These are phyloP conservation scores for Pimpla rufipes DNA, from an alignment of 2,888 invertebrate species.

Conservation along the genomic window DNA sequence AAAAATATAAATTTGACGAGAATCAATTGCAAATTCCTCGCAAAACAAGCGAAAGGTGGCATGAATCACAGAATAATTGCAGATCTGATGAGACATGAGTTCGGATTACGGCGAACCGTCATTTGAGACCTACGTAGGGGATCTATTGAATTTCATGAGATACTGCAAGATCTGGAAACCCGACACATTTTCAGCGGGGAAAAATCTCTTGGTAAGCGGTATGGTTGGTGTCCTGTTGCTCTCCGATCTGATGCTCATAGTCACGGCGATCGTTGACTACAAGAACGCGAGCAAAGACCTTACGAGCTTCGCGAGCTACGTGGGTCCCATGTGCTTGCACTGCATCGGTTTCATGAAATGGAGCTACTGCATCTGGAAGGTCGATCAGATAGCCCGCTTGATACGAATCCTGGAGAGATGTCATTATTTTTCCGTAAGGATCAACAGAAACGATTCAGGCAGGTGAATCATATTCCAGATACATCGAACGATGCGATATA, in stretches of 20 bases:
- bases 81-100: slow-evolving; percentile 51
- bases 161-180: slow-evolving; percentile 71
- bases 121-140: slow-evolving; percentile 63
- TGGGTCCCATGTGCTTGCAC: slow-evolving; percentile 71
- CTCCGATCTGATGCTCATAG: slow-evolving; percentile 61
- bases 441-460: slow-evolving; percentile 66
- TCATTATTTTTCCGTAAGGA: slow-evolving; percentile 69
- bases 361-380: slow-evolving; percentile 70
- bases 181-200: slow-evolving; percentile 57
- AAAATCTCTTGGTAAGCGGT: slow-evolving; percentile 54
- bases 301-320: slow-evolving; percentile 67
- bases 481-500: no score
- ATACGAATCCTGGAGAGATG: slow-evolving; percentile 68
- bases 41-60: not conserved
- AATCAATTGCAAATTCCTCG: not conserved
- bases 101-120: slow-evolving; percentile 35
- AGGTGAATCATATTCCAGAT: slow-evolving; percentile 45
- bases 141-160: slow-evolving; percentile 63
- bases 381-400: slow-evolving; percentile 63
- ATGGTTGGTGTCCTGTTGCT: slow-evolving; percentile 51
- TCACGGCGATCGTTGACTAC: slow-evolving; percentile 66
- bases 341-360: slow-evolving; percentile 74
- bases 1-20: not conserved
- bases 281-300: slow-evolving; percentile 64
- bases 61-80: slow-evolving; percentile 27